These are phyloP conservation scores for Conistra vaccinii DNA, from an alignment of 2,888 invertebrate genomes.

Conservation along the genomic window DNA sequence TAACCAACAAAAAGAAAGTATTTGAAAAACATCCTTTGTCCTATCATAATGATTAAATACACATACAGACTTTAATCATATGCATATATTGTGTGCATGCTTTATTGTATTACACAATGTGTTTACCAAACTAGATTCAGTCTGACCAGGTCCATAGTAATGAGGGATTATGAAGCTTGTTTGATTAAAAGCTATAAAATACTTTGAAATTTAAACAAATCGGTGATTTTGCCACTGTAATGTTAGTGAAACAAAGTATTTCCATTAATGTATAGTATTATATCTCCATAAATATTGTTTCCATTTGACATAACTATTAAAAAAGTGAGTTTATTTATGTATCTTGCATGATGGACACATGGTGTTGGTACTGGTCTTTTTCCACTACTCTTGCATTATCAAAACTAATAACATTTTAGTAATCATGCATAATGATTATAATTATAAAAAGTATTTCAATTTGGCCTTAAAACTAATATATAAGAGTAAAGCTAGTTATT, in stretches of 20 bases:
- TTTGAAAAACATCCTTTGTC: neutral
- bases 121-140: conserved; percentile 4
- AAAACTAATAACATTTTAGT: conserved; percentile 16
- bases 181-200: neutral
- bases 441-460: conserved; percentile 42
- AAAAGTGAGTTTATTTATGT: neutral
- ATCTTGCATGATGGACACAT: conserved; percentile 23
- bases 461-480: conserved; percentile 57
- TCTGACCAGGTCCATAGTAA: neutral
- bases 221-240: neutral
- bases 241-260: neutral
- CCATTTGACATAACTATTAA: conserved; percentile 18
- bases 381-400: conserved; percentile 43
- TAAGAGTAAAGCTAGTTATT: conserved; percentile 52
- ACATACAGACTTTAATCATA: neutral
- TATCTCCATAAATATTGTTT: conserved; percentile 2
- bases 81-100: too few species aligned
- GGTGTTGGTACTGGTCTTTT: conserved; percentile 56
- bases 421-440: conserved; percentile 6
- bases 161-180: neutral
- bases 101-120: neutral
- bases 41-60: neutral
- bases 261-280: conserved; percentile 5
- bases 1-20: neutral
- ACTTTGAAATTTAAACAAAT: neutral